Base-by-base conservation (phyloP, 1,140 invertebrate species). In the Lutraria rhynchaena region DNA sequence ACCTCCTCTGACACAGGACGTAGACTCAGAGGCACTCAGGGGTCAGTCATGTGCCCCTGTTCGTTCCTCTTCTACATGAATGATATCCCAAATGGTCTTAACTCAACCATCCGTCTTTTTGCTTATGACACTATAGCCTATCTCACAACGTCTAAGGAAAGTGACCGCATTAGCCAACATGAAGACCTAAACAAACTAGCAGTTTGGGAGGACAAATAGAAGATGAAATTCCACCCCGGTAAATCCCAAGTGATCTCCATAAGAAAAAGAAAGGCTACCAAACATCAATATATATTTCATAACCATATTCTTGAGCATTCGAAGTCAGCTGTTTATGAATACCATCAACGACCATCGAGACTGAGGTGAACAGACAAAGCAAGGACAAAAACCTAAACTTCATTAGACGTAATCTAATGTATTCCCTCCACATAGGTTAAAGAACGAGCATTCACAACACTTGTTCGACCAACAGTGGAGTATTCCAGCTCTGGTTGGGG, bases 401-500 rank as follows among this genome's bases (percentile, higher is more conserved):
- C n/a, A n/a, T n/a, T n/a, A n/a, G n/a, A n/a, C n/a, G n/a, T n/a
- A n/a, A n/a, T n/a, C n/a, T n/a, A n/a, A n/a, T n/a, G n/a, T n/a
- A n/a, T n/a, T n/a, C n/a, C n/a, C n/a, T n/a, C n/a, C n/a, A n/a
- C n/a, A n/a, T n/a, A n/a, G n/a, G n/a, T n/a, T n/a, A 49, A 58
- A 55, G 55, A 75, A 46, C 58, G 15, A 19, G 71, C 71, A 2
- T 82, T 58, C 53, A 82, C 60, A 29, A 27, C n/a, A 49, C 31
- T 73, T 7, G 58, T 74, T 63, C 31, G 46, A 61, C 80, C 70
- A 44, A n/a, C 13, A 35, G 11, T 74, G 19, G 55, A 82, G 46
- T 82, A 74, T 33, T 44, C 80, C n/a, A 63, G 57, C 27, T n/a
- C 57, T 19, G 69, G 74, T 19, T 82, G 58, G 80, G 60, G 65